Base-by-base conservation (phyloP, 2,113 vertebrate species). In the Larimichthys crocea region DNA sequence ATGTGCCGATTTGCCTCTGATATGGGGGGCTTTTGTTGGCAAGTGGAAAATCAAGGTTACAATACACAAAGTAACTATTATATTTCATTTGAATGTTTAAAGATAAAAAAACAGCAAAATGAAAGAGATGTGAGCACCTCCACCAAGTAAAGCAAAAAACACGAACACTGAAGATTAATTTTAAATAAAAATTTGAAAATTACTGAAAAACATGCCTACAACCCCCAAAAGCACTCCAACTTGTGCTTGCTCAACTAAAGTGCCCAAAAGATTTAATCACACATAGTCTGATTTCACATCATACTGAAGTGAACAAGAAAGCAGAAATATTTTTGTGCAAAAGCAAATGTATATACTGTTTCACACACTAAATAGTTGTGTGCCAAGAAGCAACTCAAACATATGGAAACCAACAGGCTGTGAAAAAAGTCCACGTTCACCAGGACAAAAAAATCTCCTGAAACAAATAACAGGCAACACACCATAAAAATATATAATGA, bases 401-500 rank as follows among this genome's bases (percentile, higher is more conserved):
- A 48, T 10, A 66, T 7, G 29, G 2, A 76, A 67, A 2, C 10
- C 10, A 35, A 12, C 17, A 70, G 17, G 6, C 14, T 46, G 65
- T 66, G 10, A 53, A 3, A 48, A 3, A 56, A 44, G 0, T 48
- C 29, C 22, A n/a, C 26, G 17, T 8, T 61, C 63, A 53, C n/a
- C n/a, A 49, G 26, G 42, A 48, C 40, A 49, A 53, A 52, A 60
- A 72, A 26, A 24, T 11, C 8, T 46, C 20, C 10, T 80, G 14
- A 42, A 66, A 15, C 53, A 71, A 49, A 72, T 61, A 48, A 15
- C 26, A n/a, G 56, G 46, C 26, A 62, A 60, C 22, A 62, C 16
- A 75, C 61, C 14, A 42, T 64, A 60, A 59, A 59, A 48, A 63
- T 35, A 35, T 35, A 35, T 17, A 71, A 79, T 60, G 31, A 48